phyloP scores from a whole-genome alignment of 2,888 invertebrate species.

The Pammene fasciana region DNA sequence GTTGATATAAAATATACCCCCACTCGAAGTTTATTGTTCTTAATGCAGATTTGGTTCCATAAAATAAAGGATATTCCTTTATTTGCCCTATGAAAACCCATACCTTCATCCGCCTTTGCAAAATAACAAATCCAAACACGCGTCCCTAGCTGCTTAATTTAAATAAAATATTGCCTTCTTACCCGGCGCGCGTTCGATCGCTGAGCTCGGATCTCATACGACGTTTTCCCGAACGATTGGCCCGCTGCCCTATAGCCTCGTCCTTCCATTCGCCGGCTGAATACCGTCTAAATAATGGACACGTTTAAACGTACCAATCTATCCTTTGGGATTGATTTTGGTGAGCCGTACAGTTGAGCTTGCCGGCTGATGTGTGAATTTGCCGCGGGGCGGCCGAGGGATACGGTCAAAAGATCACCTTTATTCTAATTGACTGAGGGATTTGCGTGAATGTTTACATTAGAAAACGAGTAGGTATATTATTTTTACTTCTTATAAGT shows the following conservation, averaged over 20 bases:
- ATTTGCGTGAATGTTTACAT: conserved; percentile 43
- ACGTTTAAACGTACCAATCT: conserved; percentile 70
- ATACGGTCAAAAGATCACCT: conserved; percentile 48
- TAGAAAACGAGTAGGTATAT: conserved; percentile 38
- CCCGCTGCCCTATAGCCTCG: conserved; percentile 56
- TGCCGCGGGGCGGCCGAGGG: conserved; percentile 42
- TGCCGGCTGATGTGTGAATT: conserved; percentile 65
- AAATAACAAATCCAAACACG: conserved; percentile 61
- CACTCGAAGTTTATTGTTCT: conserved; percentile 29
- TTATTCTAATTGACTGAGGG: conserved; percentile 51
- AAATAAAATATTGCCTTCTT: conserved; percentile 70
- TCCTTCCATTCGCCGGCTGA: conserved; percentile 54
- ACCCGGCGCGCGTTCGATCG: conserved; percentile 63
- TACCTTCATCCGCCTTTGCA: conserved; percentile 45
- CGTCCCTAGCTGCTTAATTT: conserved; percentile 59
- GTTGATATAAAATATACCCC: conserved; percentile 8
- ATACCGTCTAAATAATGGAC: conserved; percentile 72
- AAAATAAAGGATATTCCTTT: conserved; percentile 33
- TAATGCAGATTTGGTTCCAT: conserved; percentile 39
- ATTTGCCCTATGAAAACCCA: conserved; percentile 38
- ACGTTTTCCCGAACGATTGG: conserved; percentile 68
- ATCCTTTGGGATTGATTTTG: conserved; percentile 71
- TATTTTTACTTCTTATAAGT: conserved; percentile 42
- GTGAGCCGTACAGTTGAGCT: conserved; percentile 68
- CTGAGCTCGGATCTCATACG: conserved; percentile 62